phyloP scores from a whole-genome alignment of 2,888 invertebrate genomes.

The Oligia strigilis region DNA sequence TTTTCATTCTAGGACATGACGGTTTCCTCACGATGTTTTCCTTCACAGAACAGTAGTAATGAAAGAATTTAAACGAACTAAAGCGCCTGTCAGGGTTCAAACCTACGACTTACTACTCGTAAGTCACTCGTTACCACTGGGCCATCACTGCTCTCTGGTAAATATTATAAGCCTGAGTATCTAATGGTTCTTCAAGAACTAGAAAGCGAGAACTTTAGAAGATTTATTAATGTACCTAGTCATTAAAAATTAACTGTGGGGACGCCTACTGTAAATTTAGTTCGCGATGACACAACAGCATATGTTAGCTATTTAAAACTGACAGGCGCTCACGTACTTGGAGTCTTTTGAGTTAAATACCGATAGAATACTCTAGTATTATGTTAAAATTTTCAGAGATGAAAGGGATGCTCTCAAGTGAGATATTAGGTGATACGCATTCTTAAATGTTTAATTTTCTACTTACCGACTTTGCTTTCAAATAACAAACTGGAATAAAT shows the following conservation, averaged over 20 bases:
- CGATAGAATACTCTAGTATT: too few relatives aligned
- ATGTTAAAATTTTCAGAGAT: not conserved
- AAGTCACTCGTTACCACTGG: not conserved
- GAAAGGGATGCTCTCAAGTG: not conserved
- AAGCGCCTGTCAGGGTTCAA: not conserved
- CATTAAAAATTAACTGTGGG: not conserved
- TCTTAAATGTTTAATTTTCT: constrained; percentile 40
- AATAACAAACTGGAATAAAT: constrained; percentile 44
- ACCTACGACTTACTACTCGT: not conserved
- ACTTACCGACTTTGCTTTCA: constrained; percentile 29
- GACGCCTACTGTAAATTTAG: constrained; percentile 26
- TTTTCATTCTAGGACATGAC: not conserved
- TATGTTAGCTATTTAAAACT: constrained; percentile 42
- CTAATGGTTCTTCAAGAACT: not conserved
- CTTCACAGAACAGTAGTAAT: not conserved
- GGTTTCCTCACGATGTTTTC: not conserved
- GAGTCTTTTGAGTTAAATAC: not conserved
- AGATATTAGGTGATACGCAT: not conserved
- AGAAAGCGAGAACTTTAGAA: not conserved
- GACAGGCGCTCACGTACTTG: constrained; percentile 31
- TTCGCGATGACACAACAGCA: not conserved
- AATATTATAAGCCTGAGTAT: not conserved
- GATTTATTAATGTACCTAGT: not conserved
- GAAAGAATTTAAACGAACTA: not conserved
- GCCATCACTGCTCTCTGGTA: not conserved